Evolutionary conservation across 2,797 vertebrate genomes (phyloP).

Genomic region (Chelon labrosus): DNA sequence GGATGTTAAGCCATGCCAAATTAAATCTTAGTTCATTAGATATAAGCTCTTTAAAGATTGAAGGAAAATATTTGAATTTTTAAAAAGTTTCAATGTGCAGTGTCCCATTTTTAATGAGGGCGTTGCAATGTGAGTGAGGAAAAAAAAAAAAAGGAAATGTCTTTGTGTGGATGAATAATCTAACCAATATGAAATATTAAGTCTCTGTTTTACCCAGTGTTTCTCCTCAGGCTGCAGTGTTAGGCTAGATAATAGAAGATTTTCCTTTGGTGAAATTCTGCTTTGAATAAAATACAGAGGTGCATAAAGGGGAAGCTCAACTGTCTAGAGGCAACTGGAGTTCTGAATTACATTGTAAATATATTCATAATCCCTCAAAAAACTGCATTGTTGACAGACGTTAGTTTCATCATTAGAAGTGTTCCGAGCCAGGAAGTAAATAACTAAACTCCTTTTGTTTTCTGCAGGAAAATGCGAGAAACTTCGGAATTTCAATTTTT

Average conservation of each 20-base stretch:
- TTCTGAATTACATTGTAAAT: slow-evolving; percentile 84
- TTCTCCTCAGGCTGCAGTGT: slow-evolving; percentile 84
- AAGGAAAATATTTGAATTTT: slow-evolving; percentile 86
- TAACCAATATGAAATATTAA: slow-evolving; percentile 87
- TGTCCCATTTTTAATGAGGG: slow-evolving; percentile 86
- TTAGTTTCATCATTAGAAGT: slow-evolving; percentile 80
- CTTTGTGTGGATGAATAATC: slow-evolving; percentile 86
- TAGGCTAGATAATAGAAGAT: slow-evolving; percentile 85
- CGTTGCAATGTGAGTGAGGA: slow-evolving; percentile 74
- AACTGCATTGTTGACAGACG: slow-evolving; percentile 82
- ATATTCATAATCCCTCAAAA: slow-evolving; percentile 83
- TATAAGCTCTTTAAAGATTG: slow-evolving; percentile 87
- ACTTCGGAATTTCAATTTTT: slow-evolving; percentile 73
- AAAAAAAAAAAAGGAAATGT: slow-evolving; percentile 67
- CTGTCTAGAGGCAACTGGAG: slow-evolving; percentile 81
- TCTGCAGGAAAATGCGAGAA: slow-evolving; percentile 62
- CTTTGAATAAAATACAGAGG: slow-evolving; percentile 86
- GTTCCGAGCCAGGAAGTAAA: slow-evolving; percentile 72
- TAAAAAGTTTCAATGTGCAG: slow-evolving; percentile 85
- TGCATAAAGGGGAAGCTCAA: slow-evolving; percentile 83
- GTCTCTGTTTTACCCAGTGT: slow-evolving; percentile 85
- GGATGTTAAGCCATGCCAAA: slow-evolving; percentile 86
- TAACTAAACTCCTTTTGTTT: slow-evolving; percentile 77
- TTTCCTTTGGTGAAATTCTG: slow-evolving; percentile 83
- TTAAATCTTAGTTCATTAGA: slow-evolving; percentile 87